Percentiles rank a stretch among this genome's conserved stretches.
These are phyloP conservation scores for Polymixis lichenea DNA, from an alignment of 2,888 invertebrate species.

Conservation along the genomic window DNA sequence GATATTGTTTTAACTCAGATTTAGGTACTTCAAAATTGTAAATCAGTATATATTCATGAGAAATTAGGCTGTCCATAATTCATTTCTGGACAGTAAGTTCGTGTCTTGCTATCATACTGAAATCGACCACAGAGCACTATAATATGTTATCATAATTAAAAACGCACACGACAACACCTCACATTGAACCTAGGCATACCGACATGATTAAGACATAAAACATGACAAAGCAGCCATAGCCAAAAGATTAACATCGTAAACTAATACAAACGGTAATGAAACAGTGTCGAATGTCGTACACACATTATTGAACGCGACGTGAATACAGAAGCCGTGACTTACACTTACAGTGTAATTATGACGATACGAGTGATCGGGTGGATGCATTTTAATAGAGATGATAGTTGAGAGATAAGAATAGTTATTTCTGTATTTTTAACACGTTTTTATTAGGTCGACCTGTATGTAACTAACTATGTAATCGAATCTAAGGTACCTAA, in stretches of 20 bases:
- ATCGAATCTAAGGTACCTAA: no score
- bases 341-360: slow-evolving; percentile 12
- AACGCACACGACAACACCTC: not conserved
- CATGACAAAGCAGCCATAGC: not conserved
- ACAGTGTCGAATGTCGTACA: slow-evolving; percentile 32
- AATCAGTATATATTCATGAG: no score
- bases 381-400: not conserved
- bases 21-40: not conserved
- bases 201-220: slow-evolving; percentile 33
- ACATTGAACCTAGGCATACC: slow-evolving; percentile 6
- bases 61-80: not conserved
- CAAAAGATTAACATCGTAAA: slow-evolving; percentile 29
- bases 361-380: not conserved
- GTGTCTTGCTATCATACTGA: not conserved
- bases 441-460: no score
- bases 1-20: no score
- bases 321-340: slow-evolving; percentile 31
- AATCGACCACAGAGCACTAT: not conserved
- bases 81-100: no score
- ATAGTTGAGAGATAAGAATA: no score
- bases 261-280: slow-evolving; percentile 39
- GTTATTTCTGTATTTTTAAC: not conserved
- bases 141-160: slow-evolving; percentile 8
- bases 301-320: slow-evolving; percentile 14
- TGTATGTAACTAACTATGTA: no score